phyloP scores from a whole-genome alignment of 2,797 vertebrate species.

The Myotis vivesi region DNA sequence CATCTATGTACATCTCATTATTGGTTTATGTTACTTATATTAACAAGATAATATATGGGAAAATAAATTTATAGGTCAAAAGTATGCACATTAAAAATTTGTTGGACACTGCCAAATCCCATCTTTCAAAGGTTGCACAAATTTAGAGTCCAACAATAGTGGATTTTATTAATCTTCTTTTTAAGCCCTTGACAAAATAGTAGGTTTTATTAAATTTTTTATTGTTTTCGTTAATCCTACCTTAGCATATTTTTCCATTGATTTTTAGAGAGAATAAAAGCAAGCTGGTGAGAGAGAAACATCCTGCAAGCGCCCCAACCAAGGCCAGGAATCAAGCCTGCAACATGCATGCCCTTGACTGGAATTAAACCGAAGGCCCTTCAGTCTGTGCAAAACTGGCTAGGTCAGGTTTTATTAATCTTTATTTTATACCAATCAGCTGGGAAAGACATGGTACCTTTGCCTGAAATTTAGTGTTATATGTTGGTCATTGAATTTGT shows the following conservation, averaged over 20 bases:
- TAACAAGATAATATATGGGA: neutral
- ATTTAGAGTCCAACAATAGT: neutral
- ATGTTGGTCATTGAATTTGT: neutral
- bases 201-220: neutral
- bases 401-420: neutral
- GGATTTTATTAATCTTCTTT: neutral
- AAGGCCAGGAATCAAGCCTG: too few species aligned
- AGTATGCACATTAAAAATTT: neutral
- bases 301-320: too few species aligned
- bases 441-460: neutral
- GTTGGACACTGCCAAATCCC: neutral
- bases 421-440: neutral
- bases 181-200: neutral
- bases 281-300: too few species aligned
- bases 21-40: neutral
- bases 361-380: too few species aligned
- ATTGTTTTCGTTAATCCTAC: too few species aligned
- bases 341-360: too few species aligned
- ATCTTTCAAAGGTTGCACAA: neutral
- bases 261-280: too few species aligned
- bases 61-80: neutral
- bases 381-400: too few species aligned
- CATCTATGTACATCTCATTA: neutral
- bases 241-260: too few species aligned
- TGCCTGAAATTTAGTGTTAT: neutral